Base-by-base conservation (phyloP, 2,888 invertebrate species). In the Acheta domesticus region DNA sequence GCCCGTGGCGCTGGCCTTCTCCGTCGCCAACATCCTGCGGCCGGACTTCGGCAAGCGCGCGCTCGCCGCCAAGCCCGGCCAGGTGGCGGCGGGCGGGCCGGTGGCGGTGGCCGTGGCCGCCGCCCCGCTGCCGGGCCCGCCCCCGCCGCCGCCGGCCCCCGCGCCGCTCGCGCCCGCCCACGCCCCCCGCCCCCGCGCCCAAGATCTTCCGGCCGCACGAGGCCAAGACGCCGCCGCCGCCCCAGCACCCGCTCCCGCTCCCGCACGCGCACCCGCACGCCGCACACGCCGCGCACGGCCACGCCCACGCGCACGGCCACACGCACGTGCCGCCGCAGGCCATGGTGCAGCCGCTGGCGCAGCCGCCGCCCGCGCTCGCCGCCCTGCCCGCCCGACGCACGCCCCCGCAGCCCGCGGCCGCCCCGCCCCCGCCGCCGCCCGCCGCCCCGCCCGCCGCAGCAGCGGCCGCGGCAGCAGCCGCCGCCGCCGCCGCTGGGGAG, bases 1-100 rank as follows among this genome's bases (percentile, higher is more conserved):
- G 21, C 82, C 81, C 2, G 80, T 80, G 16, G 75, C 81, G 49
- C 48, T 78, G 20, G 79, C 79, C 49, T 76, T 76, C 76, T 76
- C 76, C 48, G 76, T 96, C 85, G 94, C 94, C 84, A 95, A 96
- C 86, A 96, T 96, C 81, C 87, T 96, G 49, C 92, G 94, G 84
- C 95, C 95, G 0, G 95, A 96, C 86, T 96, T 96, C 83, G 95
- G 96, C 0, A 74, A 80, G n/a, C 81, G 77, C n/a, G 50, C 62
- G 16, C 76, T 50, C 75, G 48, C 74, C 75, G 23, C 80, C 50
- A 21, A 49, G 78, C 36, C 36, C 36, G 36, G 36, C 36, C 48
- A 49, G 23, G 23, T 23, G 2, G 23, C 23, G 23, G 23, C 3
- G 23, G 48, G 49, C 19, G 20, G 19, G 48, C n/a, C 80, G 20